These are phyloP conservation scores for Cheirogaleus major DNA, from an alignment of 2,797 vertebrate genomes.

Conservation along the genomic window DNA sequence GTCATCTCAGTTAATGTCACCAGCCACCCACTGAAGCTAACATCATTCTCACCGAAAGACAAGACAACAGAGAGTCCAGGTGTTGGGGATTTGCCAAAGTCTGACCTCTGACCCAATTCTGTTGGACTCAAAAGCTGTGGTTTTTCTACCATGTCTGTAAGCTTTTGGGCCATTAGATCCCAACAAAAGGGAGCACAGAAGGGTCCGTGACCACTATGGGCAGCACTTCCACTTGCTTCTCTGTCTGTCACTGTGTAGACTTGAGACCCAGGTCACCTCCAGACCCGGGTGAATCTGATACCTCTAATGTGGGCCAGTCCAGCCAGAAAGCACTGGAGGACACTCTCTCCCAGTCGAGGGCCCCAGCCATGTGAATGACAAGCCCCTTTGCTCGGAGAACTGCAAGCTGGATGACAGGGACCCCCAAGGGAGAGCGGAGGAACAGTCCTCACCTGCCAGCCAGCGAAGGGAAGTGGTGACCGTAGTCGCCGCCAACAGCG, in stretches of 20 bases:
- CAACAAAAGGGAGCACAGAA: not conserved
- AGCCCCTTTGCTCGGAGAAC: not conserved
- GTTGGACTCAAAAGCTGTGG: not conserved
- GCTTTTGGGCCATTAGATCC: not conserved
- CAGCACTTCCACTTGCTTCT: not conserved
- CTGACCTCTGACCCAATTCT: not conserved
- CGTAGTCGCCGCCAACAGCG: not conserved
- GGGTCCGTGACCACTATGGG: rapidly evolving
- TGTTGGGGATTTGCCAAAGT: not conserved
- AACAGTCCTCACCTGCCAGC: not conserved
- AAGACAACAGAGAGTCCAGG: not conserved
- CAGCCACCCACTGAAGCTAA: not conserved
- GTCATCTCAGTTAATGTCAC: no score
- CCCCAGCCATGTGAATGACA: not conserved
- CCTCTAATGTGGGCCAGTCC: not conserved
- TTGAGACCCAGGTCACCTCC: not conserved
- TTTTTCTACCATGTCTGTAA: not conserved
- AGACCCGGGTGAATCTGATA: not conserved
- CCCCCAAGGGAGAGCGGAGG: rapidly evolving
- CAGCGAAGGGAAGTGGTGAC: not conserved
- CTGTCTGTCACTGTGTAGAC: rapidly evolving
- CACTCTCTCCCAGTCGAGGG: not conserved
- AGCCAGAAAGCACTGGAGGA: not conserved
- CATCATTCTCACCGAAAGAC: not conserved
- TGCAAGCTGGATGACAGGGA: not conserved